These are phyloP conservation scores for Sebastes iracundus DNA, from an alignment of 2,797 vertebrate genomes.

Conservation along the genomic window DNA sequence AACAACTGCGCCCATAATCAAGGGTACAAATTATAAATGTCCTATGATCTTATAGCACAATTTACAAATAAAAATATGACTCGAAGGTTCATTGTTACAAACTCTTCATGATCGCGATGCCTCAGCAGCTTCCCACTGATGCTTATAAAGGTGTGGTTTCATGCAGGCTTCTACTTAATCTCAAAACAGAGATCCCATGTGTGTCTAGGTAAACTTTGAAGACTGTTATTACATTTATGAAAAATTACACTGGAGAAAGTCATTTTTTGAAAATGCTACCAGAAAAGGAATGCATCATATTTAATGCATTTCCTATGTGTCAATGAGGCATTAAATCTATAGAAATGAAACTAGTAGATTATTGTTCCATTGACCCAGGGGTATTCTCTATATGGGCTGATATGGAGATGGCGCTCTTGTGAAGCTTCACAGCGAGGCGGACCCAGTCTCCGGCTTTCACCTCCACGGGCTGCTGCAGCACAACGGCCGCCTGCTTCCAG, in stretches of 20 bases:
- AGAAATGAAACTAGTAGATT: neutral
- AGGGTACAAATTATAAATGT: constrained; percentile 22
- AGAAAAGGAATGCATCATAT: neutral
- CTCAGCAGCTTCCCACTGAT: neutral
- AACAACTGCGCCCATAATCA: neutral
- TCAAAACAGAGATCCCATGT: neutral
- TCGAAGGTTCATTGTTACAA: neutral
- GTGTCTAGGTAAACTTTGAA: neutral
- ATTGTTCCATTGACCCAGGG: constrained; percentile 50
- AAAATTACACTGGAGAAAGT: neutral
- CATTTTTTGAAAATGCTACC: neutral
- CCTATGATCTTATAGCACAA: neutral
- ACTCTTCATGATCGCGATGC: neutral
- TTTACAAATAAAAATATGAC: constrained; percentile 18
- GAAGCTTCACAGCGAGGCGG: constrained; percentile 85
- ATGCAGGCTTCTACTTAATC: constrained; percentile 4
- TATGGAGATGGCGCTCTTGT: constrained; percentile 94
- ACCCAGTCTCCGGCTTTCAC: constrained; percentile 88
- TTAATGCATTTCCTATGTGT: neutral
- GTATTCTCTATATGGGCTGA: constrained; percentile 69
- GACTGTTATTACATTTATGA: neutral
- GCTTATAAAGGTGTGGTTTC: neutral
- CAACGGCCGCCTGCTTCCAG: constrained; percentile 96
- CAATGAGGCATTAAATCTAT: too few species aligned
- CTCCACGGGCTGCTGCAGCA: constrained; percentile 88